Conservation (phyloP, 2,113 vertebrate species). For the Archilochus colubris region DNA sequence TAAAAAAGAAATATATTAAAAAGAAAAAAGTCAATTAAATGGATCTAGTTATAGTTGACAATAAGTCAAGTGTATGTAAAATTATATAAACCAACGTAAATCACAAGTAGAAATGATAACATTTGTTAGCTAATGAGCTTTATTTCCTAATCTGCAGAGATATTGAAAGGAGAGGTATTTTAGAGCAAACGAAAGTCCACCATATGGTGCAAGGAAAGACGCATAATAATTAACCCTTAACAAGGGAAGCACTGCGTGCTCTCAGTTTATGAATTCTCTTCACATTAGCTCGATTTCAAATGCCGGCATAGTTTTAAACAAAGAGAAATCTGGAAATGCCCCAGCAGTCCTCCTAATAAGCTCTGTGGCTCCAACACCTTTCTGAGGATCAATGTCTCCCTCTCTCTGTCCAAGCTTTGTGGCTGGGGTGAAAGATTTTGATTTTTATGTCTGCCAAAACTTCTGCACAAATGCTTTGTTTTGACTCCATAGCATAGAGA, state of each 20-base stretch:
- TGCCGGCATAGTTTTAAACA: constrained; percentile 11
- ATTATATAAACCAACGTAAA: background rate
- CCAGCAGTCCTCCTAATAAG: background rate
- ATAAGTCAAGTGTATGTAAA: background rate
- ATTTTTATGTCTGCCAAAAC: background rate
- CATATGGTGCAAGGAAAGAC: constrained; percentile 24
- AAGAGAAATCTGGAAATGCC: background rate
- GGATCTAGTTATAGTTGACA: background rate
- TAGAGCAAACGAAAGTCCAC: constrained; percentile 38
- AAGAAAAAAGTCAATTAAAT: background rate
- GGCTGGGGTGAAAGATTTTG: background rate
- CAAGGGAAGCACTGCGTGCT: background rate
- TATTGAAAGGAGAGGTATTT: constrained; percentile 39
- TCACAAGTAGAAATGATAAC: background rate
- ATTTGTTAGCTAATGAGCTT: background rate
- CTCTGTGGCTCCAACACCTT: background rate
- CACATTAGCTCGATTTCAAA: constrained; percentile 37
- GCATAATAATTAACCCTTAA: constrained; percentile 55
- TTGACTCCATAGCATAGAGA: background rate
- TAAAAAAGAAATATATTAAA: background rate
- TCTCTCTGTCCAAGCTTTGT: background rate
- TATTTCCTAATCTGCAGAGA: constrained; percentile 23
- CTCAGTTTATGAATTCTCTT: constrained; percentile 8
- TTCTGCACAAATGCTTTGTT: background rate
- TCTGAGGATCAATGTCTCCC: background rate